Evolutionary conservation across 1,140 invertebrate genomes (phyloP), one percentile per base, ranked within the genome.

Genomic region (Drosophila obscura): DNA sequence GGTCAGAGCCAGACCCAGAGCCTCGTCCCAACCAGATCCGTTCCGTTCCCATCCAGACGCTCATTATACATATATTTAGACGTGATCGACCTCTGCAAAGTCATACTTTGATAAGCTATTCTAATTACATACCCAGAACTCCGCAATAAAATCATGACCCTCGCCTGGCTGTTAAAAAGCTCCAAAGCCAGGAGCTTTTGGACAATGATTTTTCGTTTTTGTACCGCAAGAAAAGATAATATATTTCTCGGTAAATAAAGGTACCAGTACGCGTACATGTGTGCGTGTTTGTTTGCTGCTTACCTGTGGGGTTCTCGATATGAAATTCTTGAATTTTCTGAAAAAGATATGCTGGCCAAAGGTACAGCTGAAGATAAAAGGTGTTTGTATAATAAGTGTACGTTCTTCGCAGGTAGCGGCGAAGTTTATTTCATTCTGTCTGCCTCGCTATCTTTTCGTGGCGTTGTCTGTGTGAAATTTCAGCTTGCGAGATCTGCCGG

Each of bases 151-250:
- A 13, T 13, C 35, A 39, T 39, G 11, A 4, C 35, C 35, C 35
- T 39, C 11, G 11, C 11, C 35, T 48, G 44, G 46, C 58, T n/a
- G 39, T 61, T 75, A 9, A 46, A 68, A 45, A 53, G 39, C 51
- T 44, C n/a, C 24, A 55, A 58, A 49, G 56, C 44, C 22, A 55
- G 15, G 60, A 63, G 74, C 68, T 82, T 72, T 63, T 16, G 26
- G 43, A 31, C 22, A 51, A 15, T 48, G 35, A 44, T 83, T 83
- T 67, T 35, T 45, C 58, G 61, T 59, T 66, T 76, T 48, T 39
- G 35, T 39, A 67, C 45, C 49, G 55, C 19, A 60, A 35, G 15
- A 51, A 53, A 58, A 67, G 81, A 85, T 83, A 83, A 83, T 59
- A 35, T 63, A 60, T 67, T 16, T 41, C 31, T 16, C 4, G 1